Percentiles rank a stretch among this genome's conserved stretches.
These are phyloP conservation scores for Gopherus evgoodei DNA, from an alignment of 2,113 vertebrate species.

Conservation along the genomic window DNA sequence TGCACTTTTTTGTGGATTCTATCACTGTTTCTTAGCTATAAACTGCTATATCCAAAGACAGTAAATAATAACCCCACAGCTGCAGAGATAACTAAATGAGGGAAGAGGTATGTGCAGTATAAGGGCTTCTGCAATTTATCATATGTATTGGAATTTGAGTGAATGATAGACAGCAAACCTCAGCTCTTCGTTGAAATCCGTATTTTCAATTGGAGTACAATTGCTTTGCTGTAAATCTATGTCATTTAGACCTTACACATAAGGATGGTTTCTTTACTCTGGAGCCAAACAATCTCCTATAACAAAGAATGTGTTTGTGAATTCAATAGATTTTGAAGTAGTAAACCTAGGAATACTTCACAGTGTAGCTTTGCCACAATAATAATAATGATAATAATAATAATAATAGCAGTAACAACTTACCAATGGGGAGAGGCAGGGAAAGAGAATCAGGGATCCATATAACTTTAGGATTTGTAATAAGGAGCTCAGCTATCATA, in stretches of 20 bases:
- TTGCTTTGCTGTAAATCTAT: not conserved
- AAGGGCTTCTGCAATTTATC: not conserved
- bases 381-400: accelerated
- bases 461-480: not conserved
- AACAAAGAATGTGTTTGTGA: not conserved
- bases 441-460: not conserved
- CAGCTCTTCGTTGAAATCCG: not conserved
- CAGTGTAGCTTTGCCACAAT: not conserved
- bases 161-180: not conserved
- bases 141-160: accelerated
- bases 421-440: accelerated
- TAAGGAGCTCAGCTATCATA: not conserved
- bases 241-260: not conserved
- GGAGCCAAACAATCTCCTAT: not conserved
- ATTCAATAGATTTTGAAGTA: not conserved
- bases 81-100: not conserved
- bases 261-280: not conserved
- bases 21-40: not conserved
- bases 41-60: not conserved
- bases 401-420: accelerated
- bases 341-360: not conserved
- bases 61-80: not conserved
- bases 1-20: not conserved
- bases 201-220: not conserved
- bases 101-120: slow-evolving; percentile 15